Evolutionary conservation across 2,888 invertebrate species (phyloP).

Genomic region (Brachyptera risi): DNA sequence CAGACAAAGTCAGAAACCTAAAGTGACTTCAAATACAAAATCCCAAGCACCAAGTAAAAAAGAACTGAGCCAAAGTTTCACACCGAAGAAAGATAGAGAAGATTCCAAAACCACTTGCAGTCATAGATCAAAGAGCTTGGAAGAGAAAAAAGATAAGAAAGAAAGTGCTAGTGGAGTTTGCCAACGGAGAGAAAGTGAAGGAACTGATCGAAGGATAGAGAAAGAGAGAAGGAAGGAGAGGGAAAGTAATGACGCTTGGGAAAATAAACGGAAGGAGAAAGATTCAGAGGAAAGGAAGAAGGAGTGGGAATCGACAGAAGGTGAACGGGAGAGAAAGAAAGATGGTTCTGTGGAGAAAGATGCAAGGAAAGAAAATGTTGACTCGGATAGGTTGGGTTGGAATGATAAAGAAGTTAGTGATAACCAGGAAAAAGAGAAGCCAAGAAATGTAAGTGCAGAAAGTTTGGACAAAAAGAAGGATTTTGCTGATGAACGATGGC

Average conservation of each 20-base stretch:
- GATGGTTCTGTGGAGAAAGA: slow-evolving; percentile 39
- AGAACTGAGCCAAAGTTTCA: slow-evolving; percentile 17
- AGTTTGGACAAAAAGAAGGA: slow-evolving; percentile 29
- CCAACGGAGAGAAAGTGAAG: slow-evolving; percentile 41
- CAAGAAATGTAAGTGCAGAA: slow-evolving; percentile 4
- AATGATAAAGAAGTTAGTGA: slow-evolving; percentile 42
- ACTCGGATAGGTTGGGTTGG: slow-evolving; percentile 36
- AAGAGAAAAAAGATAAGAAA: slow-evolving; percentile 27
- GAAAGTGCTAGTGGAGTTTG: slow-evolving; percentile 23
- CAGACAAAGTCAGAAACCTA: slow-evolving; percentile 19
- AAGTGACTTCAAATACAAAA: slow-evolving; percentile 1
- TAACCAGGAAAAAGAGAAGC: slow-evolving; percentile 7
- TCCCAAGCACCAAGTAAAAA: slow-evolving; percentile 17
- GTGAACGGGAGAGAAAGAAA: slow-evolving; percentile 36
- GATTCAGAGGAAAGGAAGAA: slow-evolving; percentile 38
- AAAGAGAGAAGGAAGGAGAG: slow-evolving; percentile 36
- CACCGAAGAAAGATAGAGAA: slow-evolving; percentile 27
- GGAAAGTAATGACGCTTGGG: slow-evolving; percentile 37
- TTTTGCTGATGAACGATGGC: slow-evolving; percentile 25
- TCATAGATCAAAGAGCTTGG: slow-evolving; percentile 22
- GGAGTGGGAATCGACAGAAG: slow-evolving; percentile 22
- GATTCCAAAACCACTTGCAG: slow-evolving; percentile 18
- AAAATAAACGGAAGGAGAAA: slow-evolving; percentile 37
- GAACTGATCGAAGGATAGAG: slow-evolving; percentile 37
- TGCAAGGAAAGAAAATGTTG: slow-evolving; percentile 43